Evolutionary conservation across 2,888 invertebrate genomes (phyloP), one percentile per base, ranked within the genome.

Genomic region (Noctua fimbriata): DNA sequence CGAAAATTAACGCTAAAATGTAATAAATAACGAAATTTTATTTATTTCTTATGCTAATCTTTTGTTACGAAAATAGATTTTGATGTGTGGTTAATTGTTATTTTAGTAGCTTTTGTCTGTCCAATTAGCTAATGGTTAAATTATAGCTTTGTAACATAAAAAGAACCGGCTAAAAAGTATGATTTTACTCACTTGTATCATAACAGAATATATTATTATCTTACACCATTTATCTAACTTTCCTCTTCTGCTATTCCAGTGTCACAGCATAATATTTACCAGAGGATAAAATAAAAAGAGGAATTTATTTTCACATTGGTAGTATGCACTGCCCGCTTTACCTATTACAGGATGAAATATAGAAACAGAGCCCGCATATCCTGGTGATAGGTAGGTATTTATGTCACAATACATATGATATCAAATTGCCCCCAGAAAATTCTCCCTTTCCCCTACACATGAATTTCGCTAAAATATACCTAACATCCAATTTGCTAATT

Each of bases 401-500:
- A 84, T 69, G 81, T 78, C 69, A 82, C 81, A 87, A 89, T 89
- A 85, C 82, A 87, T 81, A 87, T 76, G 76, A 81, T 78, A 84
- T 75, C 47, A 52, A 78, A 89, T 83, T 72, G 69, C 69, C 78
- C 66, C 58, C 24, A 84, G 67, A 65, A 87, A 85, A 76, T 79
- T 58, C 70, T 66, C 55, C 63, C 4, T 76, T 73, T 74, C 66
- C 70, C 81, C 69, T 63, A 67, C 55, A 67, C 66, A 82, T 60
- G 58, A 65, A 69, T 73, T 69, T 58, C 41, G 75, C 60, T 69
- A 70, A 88, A 88, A 85, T 86, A 85, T 81, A 83, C 67, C 78
- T 78, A 80, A 77, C 71, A 85, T 85, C 83, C 85, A 89, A 89
- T 89, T 85, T 84, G 79, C 87, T 88, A 81, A 89, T 88, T 88